phyloP scores from a whole-genome alignment of 2,888 invertebrate species.

The Cenopis cana region DNA sequence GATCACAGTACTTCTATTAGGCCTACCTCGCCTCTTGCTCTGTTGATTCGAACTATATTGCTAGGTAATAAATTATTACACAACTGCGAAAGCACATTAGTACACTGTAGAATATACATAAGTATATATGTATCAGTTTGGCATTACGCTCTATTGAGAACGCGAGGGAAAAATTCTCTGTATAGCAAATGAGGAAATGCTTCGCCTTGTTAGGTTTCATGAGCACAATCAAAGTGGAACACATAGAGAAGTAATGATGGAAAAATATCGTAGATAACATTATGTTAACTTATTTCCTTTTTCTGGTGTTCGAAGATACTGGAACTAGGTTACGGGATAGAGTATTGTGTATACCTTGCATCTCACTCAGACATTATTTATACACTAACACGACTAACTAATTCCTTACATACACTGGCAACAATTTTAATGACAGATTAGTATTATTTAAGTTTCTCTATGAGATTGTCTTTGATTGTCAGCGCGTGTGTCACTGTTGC shows the following conservation, averaged over 20 bases:
- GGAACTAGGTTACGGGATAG: not conserved
- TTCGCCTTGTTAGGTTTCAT: conserved; percentile 12
- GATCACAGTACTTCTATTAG: no score
- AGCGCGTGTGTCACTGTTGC: no score
- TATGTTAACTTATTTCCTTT: not conserved
- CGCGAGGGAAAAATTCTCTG: conserved; percentile 15
- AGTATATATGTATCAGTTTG: conserved; percentile 21
- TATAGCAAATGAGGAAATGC: conserved; percentile 23
- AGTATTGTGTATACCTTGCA: not conserved
- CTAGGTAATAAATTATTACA: no score
- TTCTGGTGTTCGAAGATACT: not conserved
- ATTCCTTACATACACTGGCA: no score
- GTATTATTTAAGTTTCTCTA: no score
- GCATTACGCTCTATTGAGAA: conserved; percentile 28
- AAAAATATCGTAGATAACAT: not conserved
- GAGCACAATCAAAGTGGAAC: conserved; percentile 1
- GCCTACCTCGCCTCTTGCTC: no score
- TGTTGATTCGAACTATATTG: no score
- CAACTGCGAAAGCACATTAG: conserved; percentile 10
- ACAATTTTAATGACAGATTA: no score
- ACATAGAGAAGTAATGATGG: conserved; percentile 2
- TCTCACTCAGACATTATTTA: no score
- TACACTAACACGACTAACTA: no score
- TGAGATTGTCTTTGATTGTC: no score
- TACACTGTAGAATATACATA: not conserved